Evolutionary conservation across 2,797 vertebrate genomes (phyloP), one percentile per base, ranked within the genome.

Genomic region (Selene dorsalis): DNA sequence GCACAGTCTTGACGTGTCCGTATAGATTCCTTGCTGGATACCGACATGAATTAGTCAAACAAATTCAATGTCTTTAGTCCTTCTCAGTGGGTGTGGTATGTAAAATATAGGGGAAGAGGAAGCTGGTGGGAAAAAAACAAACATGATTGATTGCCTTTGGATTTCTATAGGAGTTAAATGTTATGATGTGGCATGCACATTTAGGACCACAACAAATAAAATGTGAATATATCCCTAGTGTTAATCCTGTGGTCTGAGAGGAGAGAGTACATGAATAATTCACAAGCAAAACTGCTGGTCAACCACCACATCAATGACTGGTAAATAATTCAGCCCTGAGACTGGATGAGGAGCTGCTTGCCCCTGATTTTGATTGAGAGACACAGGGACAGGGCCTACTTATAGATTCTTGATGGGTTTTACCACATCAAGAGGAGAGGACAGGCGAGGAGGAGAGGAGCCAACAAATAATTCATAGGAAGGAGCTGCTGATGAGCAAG

Each of bases 341-440:
- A 87, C 84, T 83, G 85, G 89, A 87, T 84, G 90, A 90, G 90
- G 80, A 89, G 84, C 90, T 87, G 90, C 90, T 88, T 82, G 84
- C 73, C 84, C 89, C 86, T 87, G 91, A 91, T 93, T 93, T 91
- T 93, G 93, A 94, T 93, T 93, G 90, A 94, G 91, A 93, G 91
- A 93, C 88, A 90, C 89, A 60, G 86, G 83, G 83, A 90, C 88
- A 86, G 88, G 74, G 66, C 87, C 92, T 93, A 87, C 92, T 94
- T 93, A 93, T 95, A 95, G 96, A 95, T 96, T 98, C 96, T 95
- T 95, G 95, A 96, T 96, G 96, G 95, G 96, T 96, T 96, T 94
- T 93, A 95, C 94, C 93, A 92, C 93, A 96, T 95, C 94, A 94
- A 89, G 91, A 90, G 81, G 80, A 89, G 84, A 89, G 87, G 87